phyloP scores from a whole-genome alignment of 2,113 vertebrate species.

The Heterochromis multidens region DNA sequence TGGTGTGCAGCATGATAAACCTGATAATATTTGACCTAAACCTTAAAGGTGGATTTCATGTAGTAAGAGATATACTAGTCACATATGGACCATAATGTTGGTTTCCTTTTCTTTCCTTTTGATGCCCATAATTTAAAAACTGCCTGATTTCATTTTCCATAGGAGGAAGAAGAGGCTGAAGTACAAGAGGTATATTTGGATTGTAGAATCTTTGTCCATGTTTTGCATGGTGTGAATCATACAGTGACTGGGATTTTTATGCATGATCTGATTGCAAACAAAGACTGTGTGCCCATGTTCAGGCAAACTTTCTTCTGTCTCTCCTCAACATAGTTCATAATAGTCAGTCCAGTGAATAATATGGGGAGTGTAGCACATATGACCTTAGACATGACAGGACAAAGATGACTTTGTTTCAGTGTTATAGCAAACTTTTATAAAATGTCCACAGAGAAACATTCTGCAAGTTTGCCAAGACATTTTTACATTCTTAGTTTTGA shows the following conservation, averaged over 20 bases:
- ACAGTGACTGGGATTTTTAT: background rate
- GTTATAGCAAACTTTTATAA: background rate
- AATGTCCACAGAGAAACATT: background rate
- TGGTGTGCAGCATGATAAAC: slow-evolving; percentile 36
- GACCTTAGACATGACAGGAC: background rate
- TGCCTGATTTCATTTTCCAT: slow-evolving; percentile 32
- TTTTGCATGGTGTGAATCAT: slow-evolving; percentile 41
- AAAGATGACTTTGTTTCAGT: background rate
- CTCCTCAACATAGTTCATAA: background rate
- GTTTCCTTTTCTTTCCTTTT: background rate
- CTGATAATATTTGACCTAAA: background rate
- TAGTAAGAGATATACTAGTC: background rate
- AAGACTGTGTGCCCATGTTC: background rate
- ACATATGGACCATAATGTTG: background rate
- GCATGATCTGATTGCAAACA: slow-evolving; percentile 26
- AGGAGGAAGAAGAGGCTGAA: slow-evolving; percentile 75
- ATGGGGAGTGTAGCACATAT: background rate
- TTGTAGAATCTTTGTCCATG: background rate
- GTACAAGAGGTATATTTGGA: slow-evolving; percentile 69
- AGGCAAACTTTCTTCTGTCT: background rate
- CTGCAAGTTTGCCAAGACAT: background rate
- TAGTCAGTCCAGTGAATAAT: background rate
- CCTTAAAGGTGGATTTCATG: slow-evolving; percentile 5
- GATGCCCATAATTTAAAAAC: background rate
- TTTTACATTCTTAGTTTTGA: background rate